Evolutionary conservation across 2,888 invertebrate species (phyloP), one percentile per base, ranked within the genome.

Genomic region (Thecocarcelia acutangulata): DNA sequence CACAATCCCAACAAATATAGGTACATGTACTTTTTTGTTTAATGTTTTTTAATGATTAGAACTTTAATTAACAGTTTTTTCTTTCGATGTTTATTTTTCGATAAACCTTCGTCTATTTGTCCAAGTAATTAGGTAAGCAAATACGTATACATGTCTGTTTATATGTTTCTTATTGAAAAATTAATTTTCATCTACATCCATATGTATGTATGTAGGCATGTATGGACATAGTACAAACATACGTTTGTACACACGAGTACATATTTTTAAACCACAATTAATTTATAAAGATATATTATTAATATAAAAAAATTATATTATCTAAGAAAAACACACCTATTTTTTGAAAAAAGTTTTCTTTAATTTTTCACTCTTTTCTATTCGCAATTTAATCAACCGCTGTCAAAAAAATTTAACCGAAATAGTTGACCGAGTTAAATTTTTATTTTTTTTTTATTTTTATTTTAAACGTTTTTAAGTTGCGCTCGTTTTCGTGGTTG

Each of bases 331-430:
- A 66, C 63, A 68, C 75, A 59, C 52, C 52, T 68, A 33, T 33
- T 33, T 68, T 76, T 68, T 15, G 21, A 15, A 28, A 59, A 33
- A 15, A 54, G 46, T 61, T 74, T 73, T 54, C 4, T 50, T 56
- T 15, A 42, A 46, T 13, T 61, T 68, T 46, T 33, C 50, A 59
- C 42, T 46, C 52, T 44, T 69, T 50, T 68, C 28, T 66, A 52
- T 61, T 28, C 3, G 15, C 37, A 28, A 44, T 46, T 63, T 42
- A 50, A 52, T 42, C 37, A 42, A 64, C 4, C 50, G 42, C 42
- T 68, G 68, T 40, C 79, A 66, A 69, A 33, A n/a, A 33, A 59
- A 59, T 75, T 74, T n/a, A 58, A 64, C 64, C 52, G 58, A 64
- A 72, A 44, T 59, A 54, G 33, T 59, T 54, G 66, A 73, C 59